phyloP scores from a whole-genome alignment of 2,888 invertebrate species.

The Colostygia pectinataria region DNA sequence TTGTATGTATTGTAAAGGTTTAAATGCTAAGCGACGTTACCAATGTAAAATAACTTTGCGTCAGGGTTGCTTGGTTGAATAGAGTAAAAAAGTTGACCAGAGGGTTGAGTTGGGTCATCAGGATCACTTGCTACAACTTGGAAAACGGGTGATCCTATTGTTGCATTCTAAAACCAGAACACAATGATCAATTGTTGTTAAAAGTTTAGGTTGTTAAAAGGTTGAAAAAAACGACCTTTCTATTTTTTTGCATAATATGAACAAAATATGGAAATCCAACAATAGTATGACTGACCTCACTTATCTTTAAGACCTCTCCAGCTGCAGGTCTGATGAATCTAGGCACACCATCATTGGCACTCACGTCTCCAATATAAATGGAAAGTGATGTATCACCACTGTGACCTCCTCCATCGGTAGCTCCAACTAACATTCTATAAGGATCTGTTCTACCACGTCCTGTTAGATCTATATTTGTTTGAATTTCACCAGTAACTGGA shows the following conservation, averaged over 20 bases:
- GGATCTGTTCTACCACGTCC: slow-evolving; percentile 90
- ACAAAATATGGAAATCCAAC: too few species aligned
- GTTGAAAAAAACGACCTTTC: too few species aligned
- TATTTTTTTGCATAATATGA: too few species aligned
- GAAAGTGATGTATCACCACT: slow-evolving; percentile 84
- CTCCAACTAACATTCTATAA: slow-evolving; percentile 86
- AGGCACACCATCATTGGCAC: slow-evolving; percentile 91
- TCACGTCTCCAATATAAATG: slow-evolving; percentile 90
- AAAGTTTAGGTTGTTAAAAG: too few species aligned
- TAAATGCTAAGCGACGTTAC: slow-evolving; percentile 42
- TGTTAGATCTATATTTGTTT: slow-evolving; percentile 85
- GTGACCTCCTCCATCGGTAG: slow-evolving; percentile 87
- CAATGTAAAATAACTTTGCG: slow-evolving; percentile 84
- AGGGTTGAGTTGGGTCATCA: slow-evolving; percentile 89
- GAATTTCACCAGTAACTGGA: slow-evolving; percentile 85
- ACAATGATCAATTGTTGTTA: too few species aligned
- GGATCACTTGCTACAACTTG: slow-evolving; percentile 91
- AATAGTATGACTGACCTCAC: slow-evolving; percentile 81
- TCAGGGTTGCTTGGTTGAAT: slow-evolving; percentile 87
- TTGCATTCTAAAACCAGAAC: slow-evolving; percentile 83
- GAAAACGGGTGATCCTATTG: slow-evolving; percentile 88
- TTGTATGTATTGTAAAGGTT: too few species aligned
- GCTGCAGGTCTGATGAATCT: slow-evolving; percentile 87
- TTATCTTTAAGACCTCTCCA: slow-evolving; percentile 87
- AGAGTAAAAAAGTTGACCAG: slow-evolving; percentile 87